These are phyloP conservation scores for Belgica antarctica DNA, from an alignment of 2,888 invertebrate species.

Conservation along the genomic window DNA sequence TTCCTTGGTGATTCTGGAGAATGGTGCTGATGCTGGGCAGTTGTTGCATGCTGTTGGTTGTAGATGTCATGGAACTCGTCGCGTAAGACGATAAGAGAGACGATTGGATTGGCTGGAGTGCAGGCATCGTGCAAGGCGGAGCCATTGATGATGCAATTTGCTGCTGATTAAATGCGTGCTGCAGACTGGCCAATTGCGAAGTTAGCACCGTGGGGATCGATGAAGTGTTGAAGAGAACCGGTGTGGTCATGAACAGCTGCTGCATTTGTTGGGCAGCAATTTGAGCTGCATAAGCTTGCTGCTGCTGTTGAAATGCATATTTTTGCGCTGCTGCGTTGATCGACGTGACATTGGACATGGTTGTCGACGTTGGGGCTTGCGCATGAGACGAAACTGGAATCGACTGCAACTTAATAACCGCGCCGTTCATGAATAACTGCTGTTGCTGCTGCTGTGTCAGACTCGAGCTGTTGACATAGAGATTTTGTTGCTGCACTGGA, in stretches of 20 bases:
- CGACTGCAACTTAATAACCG: slow-evolving; percentile 53
- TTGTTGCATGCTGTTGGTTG: slow-evolving; percentile 44
- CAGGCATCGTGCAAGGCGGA: slow-evolving; percentile 49
- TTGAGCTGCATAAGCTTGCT: slow-evolving; percentile 48
- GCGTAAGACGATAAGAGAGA: slow-evolving; percentile 38
- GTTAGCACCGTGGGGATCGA: slow-evolving; percentile 53
- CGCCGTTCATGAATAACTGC: slow-evolving; percentile 54
- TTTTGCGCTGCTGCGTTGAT: slow-evolving; percentile 24
- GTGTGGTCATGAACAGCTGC: slow-evolving; percentile 52
- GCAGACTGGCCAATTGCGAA: slow-evolving; percentile 45
- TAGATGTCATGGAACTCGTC: slow-evolving; percentile 46
- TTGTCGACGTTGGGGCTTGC: slow-evolving; percentile 45
- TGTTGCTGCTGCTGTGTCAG: slow-evolving; percentile 49
- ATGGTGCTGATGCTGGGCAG: slow-evolving; percentile 46
- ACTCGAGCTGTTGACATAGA: slow-evolving; percentile 36
- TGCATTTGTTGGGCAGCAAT: slow-evolving; percentile 47
- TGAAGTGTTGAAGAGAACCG: slow-evolving; percentile 52
- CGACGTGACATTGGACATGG: slow-evolving; percentile 7
- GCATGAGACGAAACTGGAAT: slow-evolving; percentile 45
- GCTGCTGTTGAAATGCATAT: slow-evolving; percentile 31
- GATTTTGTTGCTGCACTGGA: slow-evolving; percentile 18
- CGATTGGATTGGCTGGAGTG: slow-evolving; percentile 52
- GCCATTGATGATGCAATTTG: slow-evolving; percentile 39
- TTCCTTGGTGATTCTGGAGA: slow-evolving; percentile 44
- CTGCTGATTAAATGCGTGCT: slow-evolving; percentile 40